Base-by-base conservation (phyloP, 2,797 vertebrate species). In the Steatocranus sp. region DNA sequence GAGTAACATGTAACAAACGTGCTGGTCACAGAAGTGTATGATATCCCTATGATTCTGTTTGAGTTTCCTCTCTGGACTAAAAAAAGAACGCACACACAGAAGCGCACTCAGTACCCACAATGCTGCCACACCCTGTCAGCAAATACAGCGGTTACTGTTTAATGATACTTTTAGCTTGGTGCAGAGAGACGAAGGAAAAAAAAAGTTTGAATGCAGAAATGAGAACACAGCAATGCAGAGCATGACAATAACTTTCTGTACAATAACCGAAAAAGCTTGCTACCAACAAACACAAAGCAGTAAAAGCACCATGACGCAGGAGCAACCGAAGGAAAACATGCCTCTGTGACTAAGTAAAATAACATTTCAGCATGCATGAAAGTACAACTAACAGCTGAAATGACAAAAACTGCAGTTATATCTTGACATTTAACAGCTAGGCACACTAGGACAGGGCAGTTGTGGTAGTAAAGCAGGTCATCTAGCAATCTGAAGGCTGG, bases 61-160 rank as follows among this genome's bases (percentile, higher is more conserved):
- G 77, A 79, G 66, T 89, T 93, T 88, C 85, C 82, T 76, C 66
- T 63, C 70, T 30, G 68, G 75, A 46, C 89, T 91, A 93, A 90
- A 94, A 93, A 92, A 85, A 87, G 89, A 83, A 81, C 82, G 27
- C 80, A 53, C 54, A 78, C 82, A 83, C 32, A 73, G 34, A 41
- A 56, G 76, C 51, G 68, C 78, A 77, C 81, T 58, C 46, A 3
- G 53, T 66, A 34, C 76, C 92, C 92, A 80, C 91, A 93, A 32
- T 4, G 90, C n/a, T 20, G 87, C 92, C 94, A 92, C 94, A 91
- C 94, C 94, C 94, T 87, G 87, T 83, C 89, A 90, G 88, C 88
- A 90, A 91, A 93, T 20, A 94, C 85, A 89, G 92, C 12, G 58
- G 85, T 92, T 54, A 80, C 18, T 6, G 86, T 90, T 87, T 89